phyloP scores from a whole-genome alignment of 2,888 invertebrate genomes.

The Tinea trinotella region DNA sequence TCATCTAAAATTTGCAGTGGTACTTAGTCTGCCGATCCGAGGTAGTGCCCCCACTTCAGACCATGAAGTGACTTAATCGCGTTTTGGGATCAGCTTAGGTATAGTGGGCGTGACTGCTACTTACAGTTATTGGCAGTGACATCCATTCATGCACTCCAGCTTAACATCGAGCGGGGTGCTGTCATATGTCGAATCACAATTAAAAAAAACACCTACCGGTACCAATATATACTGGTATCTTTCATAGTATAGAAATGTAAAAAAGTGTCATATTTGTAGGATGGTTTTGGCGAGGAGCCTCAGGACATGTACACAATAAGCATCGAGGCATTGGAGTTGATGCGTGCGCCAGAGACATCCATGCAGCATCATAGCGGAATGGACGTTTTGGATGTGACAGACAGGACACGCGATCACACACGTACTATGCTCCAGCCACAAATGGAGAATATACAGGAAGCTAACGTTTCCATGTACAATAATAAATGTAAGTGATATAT shows the following conservation, averaged over 20 bases:
- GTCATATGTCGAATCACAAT: too few species aligned
- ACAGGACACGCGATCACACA: constrained; percentile 37
- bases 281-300: constrained; percentile 55
- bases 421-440: constrained; percentile 24
- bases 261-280: constrained; percentile 32
- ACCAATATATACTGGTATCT: background rate
- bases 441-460: constrained; percentile 49
- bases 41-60: too few species aligned
- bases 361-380: constrained; percentile 34
- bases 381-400: constrained; percentile 28
- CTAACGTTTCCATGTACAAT: constrained; percentile 39
- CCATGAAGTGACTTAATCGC: too few species aligned
- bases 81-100: too few species aligned
- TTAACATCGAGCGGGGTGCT: too few species aligned
- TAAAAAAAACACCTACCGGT: too few species aligned
- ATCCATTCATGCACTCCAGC: too few species aligned
- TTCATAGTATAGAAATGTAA: background rate
- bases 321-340: constrained; percentile 33
- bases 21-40: too few species aligned
- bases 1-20: background rate
- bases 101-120: too few species aligned
- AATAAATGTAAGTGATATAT: constrained; percentile 38
- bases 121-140: too few species aligned
- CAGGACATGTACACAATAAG: constrained; percentile 28
- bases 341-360: constrained; percentile 31